A percentile compares a stretch with the other conserved stretches of the same genome.
Conservation (phyloP, 1,140 invertebrate species). For the Bombus consobrinus region DNA sequence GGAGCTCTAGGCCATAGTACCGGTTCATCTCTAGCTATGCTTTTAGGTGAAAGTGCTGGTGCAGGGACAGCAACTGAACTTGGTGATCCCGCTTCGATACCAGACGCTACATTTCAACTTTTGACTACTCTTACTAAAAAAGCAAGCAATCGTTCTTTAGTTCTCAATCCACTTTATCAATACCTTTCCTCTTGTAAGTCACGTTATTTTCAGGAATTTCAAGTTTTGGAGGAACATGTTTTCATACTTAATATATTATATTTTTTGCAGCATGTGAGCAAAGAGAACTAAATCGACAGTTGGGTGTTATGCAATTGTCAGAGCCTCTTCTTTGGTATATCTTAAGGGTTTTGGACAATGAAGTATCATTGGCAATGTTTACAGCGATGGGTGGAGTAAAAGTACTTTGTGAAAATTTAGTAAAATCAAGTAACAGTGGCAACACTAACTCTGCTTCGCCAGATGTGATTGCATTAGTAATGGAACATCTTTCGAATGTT, state of each 20-base stretch:
- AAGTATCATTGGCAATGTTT: constrained; percentile 87
- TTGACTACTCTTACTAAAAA: constrained; percentile 88
- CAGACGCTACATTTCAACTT: constrained; percentile 93
- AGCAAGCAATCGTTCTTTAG: constrained; percentile 87
- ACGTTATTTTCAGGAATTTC: neutral
- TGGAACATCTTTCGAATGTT: constrained; percentile 86
- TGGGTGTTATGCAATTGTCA: constrained; percentile 85
- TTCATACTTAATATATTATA: neutral
- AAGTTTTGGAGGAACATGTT: neutral
- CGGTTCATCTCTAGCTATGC: constrained; percentile 86
- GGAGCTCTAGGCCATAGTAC: constrained; percentile 88
- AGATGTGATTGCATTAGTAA: constrained; percentile 84
- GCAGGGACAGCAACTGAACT: constrained; percentile 78
- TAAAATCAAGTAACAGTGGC: constrained; percentile 81
- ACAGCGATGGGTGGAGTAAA: constrained; percentile 85
- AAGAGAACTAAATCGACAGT: constrained; percentile 69
- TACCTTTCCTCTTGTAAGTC: constrained; percentile 88
- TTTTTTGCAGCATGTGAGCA: constrained; percentile 70
- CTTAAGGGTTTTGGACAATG: constrained; percentile 87
- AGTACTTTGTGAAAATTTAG: constrained; percentile 85
- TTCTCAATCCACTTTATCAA: constrained; percentile 89
- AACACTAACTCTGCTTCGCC: constrained; percentile 66
- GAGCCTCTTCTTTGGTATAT: constrained; percentile 91
- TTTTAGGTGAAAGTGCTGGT: constrained; percentile 77
- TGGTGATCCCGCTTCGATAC: constrained; percentile 87